Conservation (phyloP, 2,888 invertebrate species). For the Mellilla xanthometata region DNA sequence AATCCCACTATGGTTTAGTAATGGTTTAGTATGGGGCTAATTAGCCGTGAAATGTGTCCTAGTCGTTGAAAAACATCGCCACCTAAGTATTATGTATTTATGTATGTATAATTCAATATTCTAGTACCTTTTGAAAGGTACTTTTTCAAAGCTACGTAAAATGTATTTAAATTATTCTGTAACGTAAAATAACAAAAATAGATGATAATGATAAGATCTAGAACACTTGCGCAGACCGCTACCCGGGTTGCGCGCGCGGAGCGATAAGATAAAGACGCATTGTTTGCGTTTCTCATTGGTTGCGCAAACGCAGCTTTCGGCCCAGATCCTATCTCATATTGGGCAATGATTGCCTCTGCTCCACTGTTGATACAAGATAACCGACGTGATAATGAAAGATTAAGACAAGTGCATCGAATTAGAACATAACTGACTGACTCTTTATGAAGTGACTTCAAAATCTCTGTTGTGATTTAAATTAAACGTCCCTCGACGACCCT, state of each 20-base stretch:
- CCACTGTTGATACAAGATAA: slow-evolving; percentile 13
- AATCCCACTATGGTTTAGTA: too few relatives aligned
- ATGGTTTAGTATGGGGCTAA: too few relatives aligned
- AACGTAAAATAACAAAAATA: too few relatives aligned
- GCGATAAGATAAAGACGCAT: slow-evolving; percentile 40
- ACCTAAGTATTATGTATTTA: too few relatives aligned
- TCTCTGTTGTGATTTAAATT: not conserved
- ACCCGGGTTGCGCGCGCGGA: slow-evolving; percentile 13
- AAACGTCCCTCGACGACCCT: slow-evolving; percentile 15
- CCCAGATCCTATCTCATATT: slow-evolving; percentile 37
- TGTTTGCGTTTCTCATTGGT: slow-evolving; percentile 45
- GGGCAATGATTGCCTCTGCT: slow-evolving; percentile 33
- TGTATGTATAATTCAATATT: too few relatives aligned
- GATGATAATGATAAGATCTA: too few relatives aligned
- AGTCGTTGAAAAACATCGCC: too few relatives aligned
- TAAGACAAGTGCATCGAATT: not conserved
- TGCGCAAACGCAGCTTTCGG: slow-evolving; percentile 41
- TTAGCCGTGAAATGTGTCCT: too few relatives aligned
- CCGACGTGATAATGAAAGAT: slow-evolving; percentile 8
- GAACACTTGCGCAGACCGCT: slow-evolving; percentile 7
- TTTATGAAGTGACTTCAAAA: not conserved
- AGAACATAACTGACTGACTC: not conserved
- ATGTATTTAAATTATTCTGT: too few relatives aligned
- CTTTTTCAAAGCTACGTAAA: too few relatives aligned
- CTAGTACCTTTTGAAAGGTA: too few relatives aligned